Conservation (phyloP, 1,140 invertebrate genomes). For the Drosophila sp. region DNA sequence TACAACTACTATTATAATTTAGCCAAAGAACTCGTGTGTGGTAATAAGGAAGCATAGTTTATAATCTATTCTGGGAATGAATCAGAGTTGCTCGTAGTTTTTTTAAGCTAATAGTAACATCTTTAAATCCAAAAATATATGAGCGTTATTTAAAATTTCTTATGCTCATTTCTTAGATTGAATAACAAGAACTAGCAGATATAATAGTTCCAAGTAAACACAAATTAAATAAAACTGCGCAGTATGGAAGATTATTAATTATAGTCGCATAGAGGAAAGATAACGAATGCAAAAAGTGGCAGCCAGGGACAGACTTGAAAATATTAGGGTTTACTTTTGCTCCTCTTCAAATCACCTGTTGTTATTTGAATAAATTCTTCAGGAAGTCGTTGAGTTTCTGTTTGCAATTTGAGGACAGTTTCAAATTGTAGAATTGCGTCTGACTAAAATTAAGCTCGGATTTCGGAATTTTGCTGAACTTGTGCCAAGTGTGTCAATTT, state of each 20-base stretch:
- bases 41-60: slow-evolving; percentile 23
- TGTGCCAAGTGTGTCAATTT: slow-evolving; percentile 73
- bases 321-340: background rate
- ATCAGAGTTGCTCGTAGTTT: background rate
- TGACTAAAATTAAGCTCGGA: slow-evolving; percentile 25
- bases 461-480: slow-evolving; percentile 21
- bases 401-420: slow-evolving; percentile 19
- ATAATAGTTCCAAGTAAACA: slow-evolving; percentile 9
- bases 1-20: background rate
- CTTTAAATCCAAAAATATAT: slow-evolving; percentile 10
- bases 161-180: slow-evolving; percentile 3
- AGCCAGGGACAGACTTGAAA: background rate
- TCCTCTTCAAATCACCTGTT: background rate
- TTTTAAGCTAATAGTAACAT: slow-evolving; percentile 2
- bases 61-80: slow-evolving; percentile 19
- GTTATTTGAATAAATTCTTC: background rate
- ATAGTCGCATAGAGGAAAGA: background rate
- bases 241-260: slow-evolving; percentile 7
- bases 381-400: background rate
- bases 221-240: slow-evolving; percentile 9
- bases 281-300: too few species aligned
- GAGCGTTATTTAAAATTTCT: slow-evolving; percentile 8
- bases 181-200: slow-evolving; percentile 7
- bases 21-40: background rate
- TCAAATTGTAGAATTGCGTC: slow-evolving; percentile 5